Base-by-base conservation (phyloP, 2,888 invertebrate species). In the Acanthacorydalis orientalis region DNA sequence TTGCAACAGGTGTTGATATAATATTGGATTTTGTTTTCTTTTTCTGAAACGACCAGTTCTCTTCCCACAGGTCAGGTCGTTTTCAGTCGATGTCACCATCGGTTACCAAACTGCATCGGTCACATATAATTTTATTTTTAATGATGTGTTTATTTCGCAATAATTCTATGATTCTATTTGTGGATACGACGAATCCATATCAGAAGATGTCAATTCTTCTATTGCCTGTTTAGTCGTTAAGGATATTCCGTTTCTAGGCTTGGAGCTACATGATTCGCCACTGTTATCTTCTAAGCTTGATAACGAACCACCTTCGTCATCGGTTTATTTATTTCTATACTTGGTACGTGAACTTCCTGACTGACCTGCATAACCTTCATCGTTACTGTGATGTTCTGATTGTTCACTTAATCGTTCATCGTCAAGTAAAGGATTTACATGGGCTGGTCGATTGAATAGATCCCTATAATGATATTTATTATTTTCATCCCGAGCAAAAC, bases 21-120 rank as follows among this genome's bases (percentile, higher is more conserved):
- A 46, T 40, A 31, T 73, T 67, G 8, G 72, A 69, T 57, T 76
- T 73, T 56, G 76, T 70, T 63, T 77, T 73, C 61, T 78, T 77
- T 67, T 80, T 79, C 63, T 82, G 84, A 62, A 91, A 84, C 6
- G 86, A 69, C 91, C 91, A 91, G 66, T 91, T 91, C 56, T 89
- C 83, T 60, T 89, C 84, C 87, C 88, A 88, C n/a, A 76, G 68
- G 23, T 46, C 46, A 16, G 43, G 31, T 10, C 7, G 31, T 23
- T 31, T 31, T 43, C 1, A 16, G 10, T 31, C 31, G 10, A 43
- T 31, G 31, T 43, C 23, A 16, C 14, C 34, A 12, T 35, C 23
- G 33, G 3, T n/a, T 37, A 12, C 37, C 14, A 12, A 12, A 37
- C 37, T 37, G 10, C 12, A n/a, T 23, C 23, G 23, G 6, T 23